Percentiles rank a stretch among this genome's conserved stretches.
Conservation (phyloP, 2,888 invertebrate species). For the Ischnus inquisitorius region DNA sequence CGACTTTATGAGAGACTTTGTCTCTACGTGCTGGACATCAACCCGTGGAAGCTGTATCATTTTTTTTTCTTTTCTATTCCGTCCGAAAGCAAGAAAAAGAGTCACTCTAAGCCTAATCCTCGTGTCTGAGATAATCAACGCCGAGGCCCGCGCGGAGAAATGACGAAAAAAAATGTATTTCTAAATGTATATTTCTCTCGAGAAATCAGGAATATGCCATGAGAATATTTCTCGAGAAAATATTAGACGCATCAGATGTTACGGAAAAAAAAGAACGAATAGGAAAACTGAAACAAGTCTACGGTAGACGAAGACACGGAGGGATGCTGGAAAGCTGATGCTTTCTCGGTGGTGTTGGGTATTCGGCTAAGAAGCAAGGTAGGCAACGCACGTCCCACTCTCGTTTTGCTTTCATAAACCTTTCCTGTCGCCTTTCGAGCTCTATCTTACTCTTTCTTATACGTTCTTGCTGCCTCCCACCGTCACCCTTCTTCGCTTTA, state of each 20-base stretch:
- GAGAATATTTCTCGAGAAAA: background rate
- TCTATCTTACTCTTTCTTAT: conserved; percentile 61
- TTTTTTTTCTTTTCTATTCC: conserved; percentile 28
- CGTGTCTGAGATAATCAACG: conserved; percentile 60
- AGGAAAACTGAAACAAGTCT: conserved; percentile 72
- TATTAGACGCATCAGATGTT: conserved; percentile 13
- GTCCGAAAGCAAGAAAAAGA: conserved; percentile 11
- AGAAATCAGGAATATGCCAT: too few species aligned
- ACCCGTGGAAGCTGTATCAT: conserved; percentile 35
- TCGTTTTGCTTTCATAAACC: conserved; percentile 81
- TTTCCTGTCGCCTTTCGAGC: conserved; percentile 71
- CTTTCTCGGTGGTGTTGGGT: conserved; percentile 54
- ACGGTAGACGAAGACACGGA: conserved; percentile 36
- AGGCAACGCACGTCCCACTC: conserved; percentile 79
- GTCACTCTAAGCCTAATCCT: conserved; percentile 57
- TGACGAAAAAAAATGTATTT: conserved; percentile 25
- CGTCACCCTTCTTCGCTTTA: conserved; percentile 41
- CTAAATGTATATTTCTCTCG: background rate
- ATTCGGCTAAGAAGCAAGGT: conserved; percentile 71
- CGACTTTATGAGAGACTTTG: conserved; percentile 79
- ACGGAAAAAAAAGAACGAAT: conserved; percentile 64
- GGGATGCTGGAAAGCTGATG: conserved; percentile 60
- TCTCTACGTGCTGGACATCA: conserved; percentile 76
- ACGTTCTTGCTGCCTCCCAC: conserved; percentile 43
- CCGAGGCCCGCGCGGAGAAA: background rate